Percentiles rank a stretch among this genome's conserved stretches.
Conservation (phyloP, 2,888 invertebrate genomes). For the Zygothrica quintamaculata region DNA sequence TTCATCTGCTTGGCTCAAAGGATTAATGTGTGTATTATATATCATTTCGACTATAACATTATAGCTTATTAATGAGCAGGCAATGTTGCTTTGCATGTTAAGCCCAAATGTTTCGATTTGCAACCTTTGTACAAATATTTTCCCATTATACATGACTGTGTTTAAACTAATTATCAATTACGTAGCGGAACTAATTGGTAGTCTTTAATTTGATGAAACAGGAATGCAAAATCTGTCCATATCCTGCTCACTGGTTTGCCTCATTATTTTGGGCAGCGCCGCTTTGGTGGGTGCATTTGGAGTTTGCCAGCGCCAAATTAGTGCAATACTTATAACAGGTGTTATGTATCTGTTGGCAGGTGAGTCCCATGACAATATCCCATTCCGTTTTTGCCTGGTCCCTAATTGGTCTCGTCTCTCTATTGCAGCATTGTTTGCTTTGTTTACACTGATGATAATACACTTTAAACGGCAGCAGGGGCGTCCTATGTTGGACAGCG, state of each 20-base stretch:
- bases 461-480: slow-evolving; percentile 94
- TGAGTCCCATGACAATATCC: slow-evolving; percentile 84
- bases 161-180: background rate
- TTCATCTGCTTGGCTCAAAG: no score
- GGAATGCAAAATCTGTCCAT: slow-evolving; percentile 98
- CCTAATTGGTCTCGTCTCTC: background rate
- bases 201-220: background rate
- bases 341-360: slow-evolving; percentile 97
- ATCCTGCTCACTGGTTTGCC: slow-evolving; percentile 95
- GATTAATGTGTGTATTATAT: no score
- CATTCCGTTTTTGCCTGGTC: background rate
- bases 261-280: slow-evolving; percentile 94
- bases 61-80: no score
- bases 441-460: slow-evolving; percentile 96
- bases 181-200: slow-evolving; percentile 11
- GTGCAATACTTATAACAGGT: slow-evolving; percentile 96
- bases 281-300: slow-evolving; percentile 95
- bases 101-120: no score
- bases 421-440: slow-evolving; percentile 92
- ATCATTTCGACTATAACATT: no score
- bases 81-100: no score
- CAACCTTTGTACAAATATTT: no score
- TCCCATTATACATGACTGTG: no score
- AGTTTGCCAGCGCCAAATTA: slow-evolving; percentile 95
- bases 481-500: slow-evolving; percentile 87